Evolutionary conservation across 92 coral and sea anemone genomes (phyloP), one percentile per base, ranked within the genome.

Genomic region (Scolanthus callimorphus): DNA sequence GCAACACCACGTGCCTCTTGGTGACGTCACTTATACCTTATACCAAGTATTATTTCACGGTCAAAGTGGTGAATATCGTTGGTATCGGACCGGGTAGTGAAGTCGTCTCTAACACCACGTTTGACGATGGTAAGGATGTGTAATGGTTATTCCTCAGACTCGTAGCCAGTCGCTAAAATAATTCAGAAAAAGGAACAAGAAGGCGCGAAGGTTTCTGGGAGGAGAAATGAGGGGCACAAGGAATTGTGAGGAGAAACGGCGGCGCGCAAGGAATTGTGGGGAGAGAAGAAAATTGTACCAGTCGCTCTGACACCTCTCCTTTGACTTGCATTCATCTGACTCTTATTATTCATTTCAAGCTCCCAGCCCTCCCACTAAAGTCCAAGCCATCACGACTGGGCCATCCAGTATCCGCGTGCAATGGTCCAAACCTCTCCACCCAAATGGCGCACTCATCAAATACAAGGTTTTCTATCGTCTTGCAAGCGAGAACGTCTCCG

Each of bases 21-120:
- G 56, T 82, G 41, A 31, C 66, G 28, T 45, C 52, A 39, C 63
- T 90, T 9, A 53, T 34, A n/a, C 78, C 82, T 15, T 82, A 69
- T 54, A 86, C 85, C 30, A 25, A 38, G 4, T 90, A 90, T 63
- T 58, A 70, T 29, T 75, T 90, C 48, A 57, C 45, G 19, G 81
- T 82, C 20, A 71, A 63, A 20, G 86, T 89, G 13, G 77, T 59
- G 61, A 90, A 86, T 63, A 49, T 31, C 19, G 38, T 73, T 49
- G 95, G 97, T 3, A 24, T 27, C 9, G 95, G 95, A 13, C 89
- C 85, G 8, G 47, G 26, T 12, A 86, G 95, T 41, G 70, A 77
- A 25, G 25, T 49, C 9, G 83, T 82, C 1, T 25, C 17, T 6
- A 86, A 77, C 62, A 79, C 50, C 21, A 86, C 95, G 2, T 57